A percentile compares a stretch with the other conserved stretches of the same genome.
Conservation (phyloP, 2,113 vertebrate genomes). For the Protobothrops flavoviridis region DNA sequence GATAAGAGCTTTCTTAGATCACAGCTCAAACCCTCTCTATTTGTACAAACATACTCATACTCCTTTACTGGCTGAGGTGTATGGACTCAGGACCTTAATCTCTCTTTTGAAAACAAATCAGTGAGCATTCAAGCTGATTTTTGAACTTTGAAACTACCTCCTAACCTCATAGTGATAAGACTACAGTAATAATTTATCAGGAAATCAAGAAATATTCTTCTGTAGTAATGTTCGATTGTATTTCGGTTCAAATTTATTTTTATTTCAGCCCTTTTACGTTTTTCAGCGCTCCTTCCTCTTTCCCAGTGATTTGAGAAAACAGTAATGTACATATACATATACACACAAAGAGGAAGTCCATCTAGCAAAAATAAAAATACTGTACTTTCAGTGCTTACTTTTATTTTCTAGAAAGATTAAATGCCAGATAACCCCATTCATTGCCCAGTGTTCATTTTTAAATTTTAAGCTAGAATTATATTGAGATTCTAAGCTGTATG, state of each 20-base stretch:
- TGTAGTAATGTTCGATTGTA: background rate
- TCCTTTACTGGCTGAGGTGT: background rate
- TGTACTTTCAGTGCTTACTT: background rate
- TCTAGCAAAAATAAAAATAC: background rate
- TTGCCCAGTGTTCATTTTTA: background rate
- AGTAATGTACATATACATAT: background rate
- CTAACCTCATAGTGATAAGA: constrained; percentile 3
- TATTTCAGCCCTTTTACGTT: background rate
- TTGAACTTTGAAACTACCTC: constrained; percentile 13
- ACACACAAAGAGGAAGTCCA: background rate
- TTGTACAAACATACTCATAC: background rate
- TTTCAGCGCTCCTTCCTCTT: background rate
- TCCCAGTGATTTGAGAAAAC: background rate
- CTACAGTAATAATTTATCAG: background rate
- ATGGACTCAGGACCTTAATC: background rate
- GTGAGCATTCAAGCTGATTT: background rate
- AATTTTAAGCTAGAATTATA: background rate
- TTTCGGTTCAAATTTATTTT: background rate
- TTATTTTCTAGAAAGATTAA: background rate
- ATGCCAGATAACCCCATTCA: background rate
- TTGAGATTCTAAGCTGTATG: background rate
- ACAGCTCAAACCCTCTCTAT: background rate
- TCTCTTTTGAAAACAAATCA: background rate
- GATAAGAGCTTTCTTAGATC: background rate
- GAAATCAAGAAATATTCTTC: background rate